These are phyloP conservation scores for Lepidurus apus DNA, from an alignment of 1,140 invertebrate species.

Conservation along the genomic window DNA sequence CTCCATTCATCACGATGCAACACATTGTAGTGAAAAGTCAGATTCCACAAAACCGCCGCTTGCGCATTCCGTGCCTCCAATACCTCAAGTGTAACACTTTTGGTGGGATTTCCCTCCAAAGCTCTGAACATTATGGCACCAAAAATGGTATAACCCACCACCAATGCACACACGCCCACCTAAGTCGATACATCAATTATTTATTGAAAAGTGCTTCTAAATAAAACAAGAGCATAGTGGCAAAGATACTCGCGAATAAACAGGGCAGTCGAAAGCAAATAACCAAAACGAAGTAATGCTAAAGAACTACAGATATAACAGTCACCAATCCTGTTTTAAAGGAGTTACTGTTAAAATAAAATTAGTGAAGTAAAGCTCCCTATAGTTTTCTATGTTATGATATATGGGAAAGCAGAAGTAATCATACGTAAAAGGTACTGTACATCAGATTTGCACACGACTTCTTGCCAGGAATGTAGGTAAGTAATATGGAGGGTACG, in stretches of 20 bases:
- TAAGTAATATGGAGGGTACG: too few species aligned
- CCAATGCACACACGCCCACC: slow-evolving; percentile 79
- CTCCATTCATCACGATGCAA: slow-evolving; percentile 59
- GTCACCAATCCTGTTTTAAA: too few species aligned
- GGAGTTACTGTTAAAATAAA: too few species aligned
- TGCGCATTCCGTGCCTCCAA: slow-evolving; percentile 36
- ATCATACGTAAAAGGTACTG: too few species aligned
- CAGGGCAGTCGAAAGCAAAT: neutral
- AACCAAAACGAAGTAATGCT: too few species aligned
- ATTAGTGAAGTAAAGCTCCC: too few species aligned
- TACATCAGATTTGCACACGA: too few species aligned
- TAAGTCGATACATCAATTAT: slow-evolving; percentile 18
- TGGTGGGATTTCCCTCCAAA: slow-evolving; percentile 49
- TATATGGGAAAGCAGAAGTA: too few species aligned
- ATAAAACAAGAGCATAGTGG: neutral
- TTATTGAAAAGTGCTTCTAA: neutral
- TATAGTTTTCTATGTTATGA: too few species aligned
- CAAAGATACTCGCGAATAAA: neutral
- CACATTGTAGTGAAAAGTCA: slow-evolving; percentile 54
- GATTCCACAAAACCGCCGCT: slow-evolving; percentile 42
- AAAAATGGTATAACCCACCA: slow-evolving; percentile 86
- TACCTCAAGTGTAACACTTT: slow-evolving; percentile 43
- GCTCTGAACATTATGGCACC: slow-evolving; percentile 61
- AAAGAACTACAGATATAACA: too few species aligned
- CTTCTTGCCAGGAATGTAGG: too few species aligned